Evolutionary conservation across 2,113 vertebrate genomes (phyloP), one percentile per base, ranked within the genome.

Genomic region (Rhizomys pruinosus): DNA sequence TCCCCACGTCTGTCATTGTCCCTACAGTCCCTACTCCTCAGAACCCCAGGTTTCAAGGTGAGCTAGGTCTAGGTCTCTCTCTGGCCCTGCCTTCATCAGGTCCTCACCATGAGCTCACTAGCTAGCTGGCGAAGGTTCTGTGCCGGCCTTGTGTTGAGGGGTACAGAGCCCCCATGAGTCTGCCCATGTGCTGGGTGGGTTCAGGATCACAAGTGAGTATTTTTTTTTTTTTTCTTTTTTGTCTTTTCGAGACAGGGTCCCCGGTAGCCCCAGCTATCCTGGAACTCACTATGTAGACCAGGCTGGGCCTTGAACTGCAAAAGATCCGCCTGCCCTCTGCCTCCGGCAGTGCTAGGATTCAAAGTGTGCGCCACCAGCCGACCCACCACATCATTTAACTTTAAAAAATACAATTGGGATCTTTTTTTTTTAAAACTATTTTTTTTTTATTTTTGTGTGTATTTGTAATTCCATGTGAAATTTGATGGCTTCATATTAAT

Each of bases 401-500:
- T n/a, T n/a, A n/a, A n/a, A n/a, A n/a, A n/a, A n/a, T n/a, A 27
- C 25, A 52, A 22, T 27, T 20, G 9, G 3, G 16, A 29, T 76
- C n/a, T n/a, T n/a, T n/a, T n/a, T n/a, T n/a, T n/a, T n/a, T n/a
- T 0, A 27, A 34, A 15, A 90, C 19, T 4, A 0, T 37, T 29
- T n/a, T 16, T 34, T 84, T 1, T 4, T 15, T 32, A 20, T 25
- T 15, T 57, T 84, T 13, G 4, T 34, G 44, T 2, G 27, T 0
- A 1, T 71, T 39, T 2, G 0, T 37, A 10, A 32, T 22, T 52
- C 39, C 72, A 13, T 0, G 0, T 25, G 79, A 27, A 16, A 3
- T 10, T 57, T 7, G 39, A 11, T 1, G 16, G 22, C 16, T 44
- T 82, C n/a, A 1, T 37, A 32, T 25, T 63, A 52, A 77, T 37